Evolutionary conservation across 2,113 vertebrate genomes (phyloP).

Genomic region (Rhegmatorhina hoffmannsi): DNA sequence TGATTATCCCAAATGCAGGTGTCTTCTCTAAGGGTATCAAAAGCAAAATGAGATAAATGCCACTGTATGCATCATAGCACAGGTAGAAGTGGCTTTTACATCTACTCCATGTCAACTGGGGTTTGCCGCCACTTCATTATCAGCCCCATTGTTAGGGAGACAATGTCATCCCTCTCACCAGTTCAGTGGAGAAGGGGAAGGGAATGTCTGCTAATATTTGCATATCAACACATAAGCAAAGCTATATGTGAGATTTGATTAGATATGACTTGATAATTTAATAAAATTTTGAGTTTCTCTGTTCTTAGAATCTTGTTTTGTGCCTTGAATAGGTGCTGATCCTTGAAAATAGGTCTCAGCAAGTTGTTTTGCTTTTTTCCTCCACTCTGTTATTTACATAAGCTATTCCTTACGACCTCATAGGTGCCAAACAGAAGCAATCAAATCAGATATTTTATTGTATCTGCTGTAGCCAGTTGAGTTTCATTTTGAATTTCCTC

Average conservation of each 20-base stretch:
- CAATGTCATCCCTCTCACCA: background rate
- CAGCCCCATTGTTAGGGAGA: background rate
- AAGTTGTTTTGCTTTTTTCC: background rate
- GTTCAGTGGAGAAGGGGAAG: background rate
- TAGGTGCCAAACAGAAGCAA: background rate
- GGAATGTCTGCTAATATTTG: background rate
- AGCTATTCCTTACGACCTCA: background rate
- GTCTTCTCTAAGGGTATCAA: background rate
- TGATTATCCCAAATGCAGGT: background rate
- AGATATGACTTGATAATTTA: background rate
- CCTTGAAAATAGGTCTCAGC: background rate
- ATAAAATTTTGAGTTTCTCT: background rate
- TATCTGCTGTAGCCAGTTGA: background rate
- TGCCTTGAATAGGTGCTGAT: background rate
- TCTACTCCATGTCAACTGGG: rapidly evolving
- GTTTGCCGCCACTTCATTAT: background rate
- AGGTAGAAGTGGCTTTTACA: background rate
- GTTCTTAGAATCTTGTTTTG: background rate
- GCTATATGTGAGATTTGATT: background rate
- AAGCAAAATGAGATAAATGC: background rate
- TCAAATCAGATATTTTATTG: background rate
- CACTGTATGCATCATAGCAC: rapidly evolving
- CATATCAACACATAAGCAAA: background rate
- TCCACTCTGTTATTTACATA: background rate
- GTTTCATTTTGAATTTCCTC: background rate